These are phyloP conservation scores for Forficula auricularia DNA, from an alignment of 1,140 invertebrate genomes.

Conservation along the genomic window DNA sequence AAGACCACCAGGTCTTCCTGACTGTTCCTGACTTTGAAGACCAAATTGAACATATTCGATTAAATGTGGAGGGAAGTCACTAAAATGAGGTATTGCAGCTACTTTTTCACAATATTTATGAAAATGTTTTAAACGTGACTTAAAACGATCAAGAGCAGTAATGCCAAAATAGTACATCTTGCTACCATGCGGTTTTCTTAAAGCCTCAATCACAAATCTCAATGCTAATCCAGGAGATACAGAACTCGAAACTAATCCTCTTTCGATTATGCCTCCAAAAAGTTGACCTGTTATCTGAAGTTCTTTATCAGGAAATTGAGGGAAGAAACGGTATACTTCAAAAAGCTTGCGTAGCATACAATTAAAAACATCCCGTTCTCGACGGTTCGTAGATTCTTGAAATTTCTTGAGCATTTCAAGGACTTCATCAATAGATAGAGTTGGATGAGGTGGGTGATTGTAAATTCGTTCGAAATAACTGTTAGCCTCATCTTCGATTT, in stretches of 20 bases:
- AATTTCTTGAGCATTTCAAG: slow-evolving; percentile 89
- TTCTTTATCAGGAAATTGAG: slow-evolving; percentile 96
- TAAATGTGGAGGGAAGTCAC: slow-evolving; percentile 75
- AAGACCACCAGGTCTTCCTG: too few species aligned
- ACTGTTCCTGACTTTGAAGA: too few species aligned
- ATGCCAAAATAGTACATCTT: slow-evolving; percentile 97
- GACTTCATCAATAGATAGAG: slow-evolving; percentile 79
- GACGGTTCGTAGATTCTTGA: slow-evolving; percentile 72
- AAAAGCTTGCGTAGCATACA: slow-evolving; percentile 97
- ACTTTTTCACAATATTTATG: slow-evolving; percentile 93
- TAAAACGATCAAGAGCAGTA: slow-evolving; percentile 87
- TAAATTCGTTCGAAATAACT: slow-evolving; percentile 96
- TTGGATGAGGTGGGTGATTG: slow-evolving; percentile 87
- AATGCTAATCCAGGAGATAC: too few species aligned
- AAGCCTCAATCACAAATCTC: slow-evolving; percentile 72
- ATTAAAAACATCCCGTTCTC: slow-evolving; percentile 81
- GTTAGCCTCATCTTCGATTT: slow-evolving; percentile 95
- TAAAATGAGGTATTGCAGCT: slow-evolving; percentile 75
- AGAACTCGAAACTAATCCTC: slow-evolving; percentile 87
- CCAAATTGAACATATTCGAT: slow-evolving; percentile 47
- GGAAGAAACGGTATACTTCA: slow-evolving; percentile 96
- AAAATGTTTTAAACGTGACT: slow-evolving; percentile 83
- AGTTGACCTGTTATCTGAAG: slow-evolving; percentile 91
- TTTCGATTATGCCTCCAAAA: slow-evolving; percentile 95
- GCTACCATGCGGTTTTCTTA: slow-evolving; percentile 72